phyloP scores from a whole-genome alignment of 2,888 invertebrate genomes.

The Chloroclysta siterata region DNA sequence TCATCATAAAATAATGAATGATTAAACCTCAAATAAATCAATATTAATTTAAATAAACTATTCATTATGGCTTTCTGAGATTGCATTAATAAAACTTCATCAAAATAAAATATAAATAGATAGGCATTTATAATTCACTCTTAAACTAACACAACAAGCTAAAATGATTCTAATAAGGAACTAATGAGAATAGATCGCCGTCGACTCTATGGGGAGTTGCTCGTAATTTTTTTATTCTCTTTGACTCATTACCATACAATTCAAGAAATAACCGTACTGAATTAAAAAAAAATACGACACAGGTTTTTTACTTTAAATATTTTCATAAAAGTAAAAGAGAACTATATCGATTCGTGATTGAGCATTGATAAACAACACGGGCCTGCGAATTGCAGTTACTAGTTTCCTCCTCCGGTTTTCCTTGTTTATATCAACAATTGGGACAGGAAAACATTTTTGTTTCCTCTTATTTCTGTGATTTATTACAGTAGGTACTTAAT shows the following conservation, averaged over 20 bases:
- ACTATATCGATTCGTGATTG: no score
- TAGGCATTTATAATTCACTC: not conserved
- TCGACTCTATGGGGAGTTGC: not conserved
- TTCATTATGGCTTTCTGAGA: not conserved
- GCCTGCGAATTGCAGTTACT: not conserved
- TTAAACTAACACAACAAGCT: not conserved
- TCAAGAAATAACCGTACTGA: no score
- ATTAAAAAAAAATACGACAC: no score
- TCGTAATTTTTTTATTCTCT: not conserved
- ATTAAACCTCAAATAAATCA: not conserved
- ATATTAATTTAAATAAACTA: not conserved
- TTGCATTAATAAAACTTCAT: not conserved
- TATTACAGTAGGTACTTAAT: not conserved
- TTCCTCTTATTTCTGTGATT: not conserved
- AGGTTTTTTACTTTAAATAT: no score
- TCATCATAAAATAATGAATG: not conserved
- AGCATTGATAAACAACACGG: not conserved
- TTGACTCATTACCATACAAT: not conserved
- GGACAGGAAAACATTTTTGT: not conserved
- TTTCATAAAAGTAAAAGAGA: no score
- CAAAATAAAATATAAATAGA: not conserved
- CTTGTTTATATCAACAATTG: not conserved
- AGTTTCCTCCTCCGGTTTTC: not conserved
- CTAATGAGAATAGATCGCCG: constrained; percentile 1
- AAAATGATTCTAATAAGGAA: not conserved